Evolutionary conservation across 2,797 vertebrate genomes (phyloP), one percentile per base, ranked within the genome.

Genomic region (Mareca strepera): DNA sequence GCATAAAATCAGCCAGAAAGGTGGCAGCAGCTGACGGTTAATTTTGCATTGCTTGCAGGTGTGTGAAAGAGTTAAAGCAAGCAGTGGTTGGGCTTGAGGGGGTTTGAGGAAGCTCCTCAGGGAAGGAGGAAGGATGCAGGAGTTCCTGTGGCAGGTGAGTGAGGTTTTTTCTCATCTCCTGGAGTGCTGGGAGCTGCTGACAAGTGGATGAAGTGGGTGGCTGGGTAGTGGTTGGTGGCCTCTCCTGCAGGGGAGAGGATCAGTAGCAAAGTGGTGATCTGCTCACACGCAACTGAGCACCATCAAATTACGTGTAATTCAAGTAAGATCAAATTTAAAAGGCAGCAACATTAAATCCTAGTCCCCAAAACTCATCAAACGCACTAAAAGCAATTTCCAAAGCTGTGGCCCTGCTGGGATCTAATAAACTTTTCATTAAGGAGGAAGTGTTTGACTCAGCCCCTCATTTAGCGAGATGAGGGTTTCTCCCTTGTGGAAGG

Each of bases 311-410:
- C 75, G 43, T 33, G 69, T 31, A 33, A 58, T 63, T 62, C 0
- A 2, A 48, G 31, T 20, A 12, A 84, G 70, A 84, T 79, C 46
- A 76, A 75, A 67, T 88, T 88, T 67, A 79, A 86, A 92, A 69
- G 63, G 73, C 25, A 86, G 41, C 56, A 64, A 5, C 20, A 18
- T 69, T 90, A 84, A 93, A 64, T 70, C 83, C 22, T 37, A 53
- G 25, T 77, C 88, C 88, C 83, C 58, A 43, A 75, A 94, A 9
- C 81, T 78, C 82, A 76, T 86, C 37, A 53, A 92, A 39, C 20
- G 79, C 67, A 9, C 67, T 63, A 77, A 92, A 93, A 95, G 88
- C 83, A 92, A 90, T 77, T 90, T 92, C 72, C 60, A 44, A 72
- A 77, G 53, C 16, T 12, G 52, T 67, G 59, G 12, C 52, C 83